Evolutionary conservation across 2,113 vertebrate genomes (phyloP), one percentile per base, ranked within the genome.

Genomic region (Nothocercus nigrocapillus): DNA sequence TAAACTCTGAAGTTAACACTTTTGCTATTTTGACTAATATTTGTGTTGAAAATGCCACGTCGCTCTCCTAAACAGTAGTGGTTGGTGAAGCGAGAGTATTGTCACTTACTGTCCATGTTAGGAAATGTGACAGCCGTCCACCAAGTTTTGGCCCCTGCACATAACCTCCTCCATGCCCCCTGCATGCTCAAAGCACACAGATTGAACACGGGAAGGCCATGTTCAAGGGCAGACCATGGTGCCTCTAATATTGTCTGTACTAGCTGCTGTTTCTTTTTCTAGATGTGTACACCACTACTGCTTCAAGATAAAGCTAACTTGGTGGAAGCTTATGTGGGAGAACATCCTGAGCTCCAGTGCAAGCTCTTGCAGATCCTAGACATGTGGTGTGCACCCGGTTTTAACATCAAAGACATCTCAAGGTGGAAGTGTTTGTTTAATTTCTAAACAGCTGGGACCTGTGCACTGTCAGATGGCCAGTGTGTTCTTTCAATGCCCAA

Each of bases 251-350:
- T 18, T 0, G 5, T 8, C 13, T 32, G 22, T n/a, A 25, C 38
- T n/a, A 27, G 13, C 32, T 38, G 16, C 6, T 20, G n/a, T 82
- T 89, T 81, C 25, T 76, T 72, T 69, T 63, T 53, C 24, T 85
- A 99, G 99, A 97, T 99, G 89, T 98, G 98, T 38, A 59, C 97
- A 0, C 99, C 98, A 0, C 96, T 99, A 2, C 98, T 99, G 63
- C 96, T 99, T 27, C 98, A 98, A 91, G 98, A 98, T 59, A 98
- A 98, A 93, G n/a, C 91, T 28, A 83, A 96, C 2, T 30, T 99
- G 32, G 97, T 97, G 15, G 98, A 99, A 94, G 89, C 95, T 16
- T 98, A 97, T 1, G 98, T 99, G 83, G 86, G 78, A 5, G 97
- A 97, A 32, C 79, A 98, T 80, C 97, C 95, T 0, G 94, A 97